These are phyloP conservation scores for Hirudinaria manillensis DNA, from an alignment of 2,888 invertebrate genomes.

Conservation along the genomic window DNA sequence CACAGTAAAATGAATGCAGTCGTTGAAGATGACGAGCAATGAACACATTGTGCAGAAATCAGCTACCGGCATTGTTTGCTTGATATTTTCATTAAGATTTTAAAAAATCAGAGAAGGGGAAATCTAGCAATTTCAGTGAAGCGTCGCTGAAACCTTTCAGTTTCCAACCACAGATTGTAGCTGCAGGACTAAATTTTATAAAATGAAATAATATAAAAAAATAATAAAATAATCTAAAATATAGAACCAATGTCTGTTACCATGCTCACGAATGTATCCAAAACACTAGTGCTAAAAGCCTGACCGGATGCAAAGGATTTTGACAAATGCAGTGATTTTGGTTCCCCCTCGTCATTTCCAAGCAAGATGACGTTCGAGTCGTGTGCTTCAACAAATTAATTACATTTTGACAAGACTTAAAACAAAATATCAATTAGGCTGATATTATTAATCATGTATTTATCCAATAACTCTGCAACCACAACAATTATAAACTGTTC, in stretches of 20 bases:
- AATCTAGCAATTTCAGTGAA: too few species aligned
- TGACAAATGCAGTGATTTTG: neutral
- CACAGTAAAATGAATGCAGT: too few species aligned
- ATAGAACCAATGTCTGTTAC: neutral
- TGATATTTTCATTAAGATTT: too few species aligned
- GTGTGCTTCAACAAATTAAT: neutral
- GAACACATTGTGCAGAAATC: too few species aligned
- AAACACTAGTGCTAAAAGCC: neutral
- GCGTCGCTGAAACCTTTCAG: neutral
- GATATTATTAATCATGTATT: too few species aligned
- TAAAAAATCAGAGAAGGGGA: too few species aligned
- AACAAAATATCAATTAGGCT: too few species aligned
- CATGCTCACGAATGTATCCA: conserved; percentile 9
- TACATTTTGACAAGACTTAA: neutral
- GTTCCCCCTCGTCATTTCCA: neutral
- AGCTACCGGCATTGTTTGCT: too few species aligned
- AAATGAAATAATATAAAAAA: neutral
- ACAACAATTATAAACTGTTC: too few species aligned
- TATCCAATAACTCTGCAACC: too few species aligned
- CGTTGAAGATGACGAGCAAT: too few species aligned
- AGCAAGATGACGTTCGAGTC: neutral
- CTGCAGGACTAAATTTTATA: neutral
- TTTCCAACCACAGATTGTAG: neutral
- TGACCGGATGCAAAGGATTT: conserved; percentile 13
- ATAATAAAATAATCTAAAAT: neutral